Evolutionary conservation across 2,797 vertebrate species (phyloP), one percentile per base, ranked within the genome.

Genomic region (Pelodytes ibericus): DNA sequence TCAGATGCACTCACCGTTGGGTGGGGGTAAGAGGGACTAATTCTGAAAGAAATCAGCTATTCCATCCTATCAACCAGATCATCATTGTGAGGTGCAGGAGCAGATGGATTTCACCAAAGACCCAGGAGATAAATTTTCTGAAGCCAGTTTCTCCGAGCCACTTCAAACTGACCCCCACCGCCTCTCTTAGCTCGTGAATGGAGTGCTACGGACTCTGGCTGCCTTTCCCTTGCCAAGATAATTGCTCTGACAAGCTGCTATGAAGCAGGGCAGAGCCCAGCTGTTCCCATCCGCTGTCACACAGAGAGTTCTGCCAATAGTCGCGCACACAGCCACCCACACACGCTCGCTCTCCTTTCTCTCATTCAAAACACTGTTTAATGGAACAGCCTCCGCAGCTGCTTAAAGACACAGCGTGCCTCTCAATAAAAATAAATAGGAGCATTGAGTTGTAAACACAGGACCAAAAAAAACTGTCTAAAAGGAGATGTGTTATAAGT

Each of bases 261-360:
- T 68, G 85, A 84, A 87, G 86, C 88, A 30, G 69, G 74, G 84
- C 88, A 87, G 84, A 86, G 87, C 86, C 84, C 88, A 92, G 92
- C 92, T 92, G 92, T 93, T 86, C 93, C 84, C 79, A 84, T 90
- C 85, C 84, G 86, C 88, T 91, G 89, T 89, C 89, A 93, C 68
- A 79, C 80, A 71, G 84, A 86, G 84, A 89, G 76, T 79, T 89
- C 90, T 86, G 86, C 86, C 83, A 89, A 86, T 79, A 84, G 86
- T 83, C 88, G 88, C 82, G 82, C 86, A 81, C 80, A 82, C 80
- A 72, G 72, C 72, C 78, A 79, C 74, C 77, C 82, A 75, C 81
- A 74, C 84, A 82, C 77, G 41, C 60, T 26, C 73, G 77, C 80
- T n/a, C 44, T 80, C 71, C 72, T 82, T 74, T 69, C 77, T 84